Conservation (phyloP, 1,140 invertebrate species). For the Zelostemma sp. region DNA sequence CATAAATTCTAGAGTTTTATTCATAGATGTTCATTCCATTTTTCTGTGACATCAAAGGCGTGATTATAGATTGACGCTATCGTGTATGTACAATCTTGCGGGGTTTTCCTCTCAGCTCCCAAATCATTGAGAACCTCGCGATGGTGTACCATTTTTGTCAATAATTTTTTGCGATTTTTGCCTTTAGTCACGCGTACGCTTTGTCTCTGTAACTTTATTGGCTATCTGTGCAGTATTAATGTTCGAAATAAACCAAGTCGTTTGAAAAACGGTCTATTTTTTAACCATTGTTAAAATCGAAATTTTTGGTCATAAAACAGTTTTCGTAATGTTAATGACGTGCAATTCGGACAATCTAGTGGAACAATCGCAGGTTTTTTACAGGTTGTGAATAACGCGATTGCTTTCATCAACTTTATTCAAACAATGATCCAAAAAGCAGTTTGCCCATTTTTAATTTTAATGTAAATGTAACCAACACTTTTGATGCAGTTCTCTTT, state of each 20-base stretch:
- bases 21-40: slow-evolving; percentile 63
- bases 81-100: slow-evolving; percentile 57
- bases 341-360: too few species aligned
- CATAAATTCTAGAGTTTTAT: slow-evolving; percentile 49
- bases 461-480: too few species aligned
- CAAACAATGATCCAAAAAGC: too few species aligned
- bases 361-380: too few species aligned
- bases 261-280: too few species aligned
- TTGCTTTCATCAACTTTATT: too few species aligned
- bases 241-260: slow-evolving; percentile 56
- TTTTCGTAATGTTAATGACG: too few species aligned
- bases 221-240: slow-evolving; percentile 66
- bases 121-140: slow-evolving; percentile 49
- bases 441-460: too few species aligned
- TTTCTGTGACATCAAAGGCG: slow-evolving; percentile 63
- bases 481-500: too few species aligned
- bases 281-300: too few species aligned
- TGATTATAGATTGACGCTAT: slow-evolving; percentile 15
- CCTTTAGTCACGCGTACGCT: slow-evolving; percentile 44
- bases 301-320: too few species aligned
- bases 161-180: not conserved
- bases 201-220: slow-evolving; percentile 53
- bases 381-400: too few species aligned
- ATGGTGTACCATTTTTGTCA: slow-evolving; percentile 50
- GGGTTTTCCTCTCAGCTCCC: slow-evolving; percentile 55